These are phyloP conservation scores for Sycophila sp. DNA, from an alignment of 1,140 invertebrate species.

Conservation along the genomic window DNA sequence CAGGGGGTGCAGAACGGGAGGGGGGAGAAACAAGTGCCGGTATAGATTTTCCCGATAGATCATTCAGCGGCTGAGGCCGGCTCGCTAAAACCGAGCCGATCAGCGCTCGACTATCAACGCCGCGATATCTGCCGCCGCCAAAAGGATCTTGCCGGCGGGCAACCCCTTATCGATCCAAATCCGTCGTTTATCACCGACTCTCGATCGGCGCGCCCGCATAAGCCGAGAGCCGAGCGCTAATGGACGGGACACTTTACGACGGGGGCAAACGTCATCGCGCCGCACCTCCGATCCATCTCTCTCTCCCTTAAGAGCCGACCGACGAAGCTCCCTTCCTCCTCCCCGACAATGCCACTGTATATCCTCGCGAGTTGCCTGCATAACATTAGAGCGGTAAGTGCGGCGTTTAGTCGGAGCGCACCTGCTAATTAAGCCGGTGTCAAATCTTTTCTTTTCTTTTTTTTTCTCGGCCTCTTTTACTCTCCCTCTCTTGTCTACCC, in stretches of 20 bases:
- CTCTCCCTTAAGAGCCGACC: neutral
- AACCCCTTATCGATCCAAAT: conserved; percentile 17
- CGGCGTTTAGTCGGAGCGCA: conserved; percentile 11
- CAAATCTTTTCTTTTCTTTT: neutral
- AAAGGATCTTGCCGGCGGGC: conserved; percentile 7
- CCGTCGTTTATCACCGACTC: neutral
- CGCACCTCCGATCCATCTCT: neutral
- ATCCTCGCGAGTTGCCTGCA: neutral
- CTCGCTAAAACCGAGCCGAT: conserved; percentile 8
- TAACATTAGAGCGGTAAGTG: conserved; percentile 1
- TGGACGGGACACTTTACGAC: conserved; percentile 17
- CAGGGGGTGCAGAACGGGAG: neutral
- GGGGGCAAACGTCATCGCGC: neutral
- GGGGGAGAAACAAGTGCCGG: neutral
- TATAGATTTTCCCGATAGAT: conserved; percentile 30
- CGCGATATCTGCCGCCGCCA: conserved; percentile 22
- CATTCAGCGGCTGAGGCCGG: neutral
- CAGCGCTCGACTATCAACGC: neutral
- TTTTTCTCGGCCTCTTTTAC: neutral
- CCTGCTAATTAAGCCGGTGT: neutral
- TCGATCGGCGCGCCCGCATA: conserved; percentile 3
- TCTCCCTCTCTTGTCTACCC: neutral
- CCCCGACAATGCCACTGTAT: neutral
- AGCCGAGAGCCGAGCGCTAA: neutral
- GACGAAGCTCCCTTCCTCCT: neutral